phyloP scores from a whole-genome alignment of 2,113 vertebrate species.

The Hyaena hyaena region DNA sequence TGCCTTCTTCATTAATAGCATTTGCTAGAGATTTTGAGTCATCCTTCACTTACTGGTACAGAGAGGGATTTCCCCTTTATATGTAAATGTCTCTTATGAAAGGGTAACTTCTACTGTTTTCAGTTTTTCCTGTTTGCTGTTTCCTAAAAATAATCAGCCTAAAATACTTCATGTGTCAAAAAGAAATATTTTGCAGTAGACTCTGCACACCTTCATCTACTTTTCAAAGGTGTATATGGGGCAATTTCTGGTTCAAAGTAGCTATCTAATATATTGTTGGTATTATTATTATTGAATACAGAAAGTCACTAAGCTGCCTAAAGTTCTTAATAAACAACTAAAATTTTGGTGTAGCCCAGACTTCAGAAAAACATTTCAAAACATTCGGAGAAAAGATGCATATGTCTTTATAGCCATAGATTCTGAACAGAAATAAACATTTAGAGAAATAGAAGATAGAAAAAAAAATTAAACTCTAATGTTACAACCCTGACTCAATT shows the following conservation, averaged over 20 bases:
- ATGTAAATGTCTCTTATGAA: not conserved
- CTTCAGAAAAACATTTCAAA: slow-evolving; percentile 39
- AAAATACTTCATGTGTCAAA: not conserved
- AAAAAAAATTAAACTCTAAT: slow-evolving; percentile 26
- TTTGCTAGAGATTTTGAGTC: not conserved
- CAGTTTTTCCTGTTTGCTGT: not conserved
- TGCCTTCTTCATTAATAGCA: not conserved
- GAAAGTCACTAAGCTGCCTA: not conserved
- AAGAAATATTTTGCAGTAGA: not conserved
- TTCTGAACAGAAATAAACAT: slow-evolving; percentile 31
- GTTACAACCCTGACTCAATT: not conserved
- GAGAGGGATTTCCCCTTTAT: not conserved
- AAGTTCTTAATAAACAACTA: slow-evolving; percentile 14
- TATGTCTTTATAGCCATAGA: not conserved
- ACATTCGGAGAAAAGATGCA: not conserved
- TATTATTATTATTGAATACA: not conserved
- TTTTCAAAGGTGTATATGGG: not conserved
- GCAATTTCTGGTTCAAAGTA: not conserved
- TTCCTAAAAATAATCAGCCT: not conserved
- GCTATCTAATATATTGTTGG: not conserved
- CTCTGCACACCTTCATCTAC: not conserved
- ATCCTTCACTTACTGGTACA: not conserved
- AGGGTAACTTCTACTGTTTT: not conserved
- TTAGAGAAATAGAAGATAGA: not conserved
- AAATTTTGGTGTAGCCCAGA: not conserved